Base-by-base conservation (phyloP, 2,888 invertebrate species). In the Diploptera punctata region DNA sequence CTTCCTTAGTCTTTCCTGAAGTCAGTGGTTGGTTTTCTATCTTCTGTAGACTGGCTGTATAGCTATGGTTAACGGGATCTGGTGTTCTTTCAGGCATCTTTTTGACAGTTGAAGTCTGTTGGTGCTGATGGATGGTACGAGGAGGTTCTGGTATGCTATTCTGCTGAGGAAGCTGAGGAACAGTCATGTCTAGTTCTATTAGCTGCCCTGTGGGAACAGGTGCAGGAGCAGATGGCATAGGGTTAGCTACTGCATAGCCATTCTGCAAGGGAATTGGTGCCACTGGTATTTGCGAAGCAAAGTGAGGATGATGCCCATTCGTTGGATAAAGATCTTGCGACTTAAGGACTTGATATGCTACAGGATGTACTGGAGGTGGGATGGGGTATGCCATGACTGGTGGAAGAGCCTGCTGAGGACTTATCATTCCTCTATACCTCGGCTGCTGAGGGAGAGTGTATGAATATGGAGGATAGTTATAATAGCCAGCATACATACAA, bases 141-240 rank as follows among this genome's bases (percentile, higher is more conserved):
- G 73, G 73, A 47, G 73, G 73, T 31, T 73, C 69, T 21, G 73
- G 38, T 5, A 71, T 71, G 21, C 57, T 57, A 4, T 52, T 67
- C 38, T 72, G 74, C 24, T 43, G 72, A 26, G 68, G 67, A 18
- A 68, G 73, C 5, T 67, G 65, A n/a, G 73, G 73, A 24, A 61
- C 47, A 0, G 70, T 21, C n/a, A 60, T 60, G 26, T 75, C 75
- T 18, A 91, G 77, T 79, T 91, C 91, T 75, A 92, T 91, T 13
- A 92, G 81, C 78, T 90, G 89, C 0, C 84, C 91, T 0, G 91
- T 91, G 0, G 91, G 91, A 9, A 91, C 89, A 68, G 77, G 73
- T 54, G 71, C 73, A 86, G 38, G 62, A 54, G 71, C 71, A 47
- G 54, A 68, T 19, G 71, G 61, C n/a, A 44, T 43, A 44, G 44